Conservation (phyloP, 2,888 invertebrate species). For the Cataglyphis livida region DNA sequence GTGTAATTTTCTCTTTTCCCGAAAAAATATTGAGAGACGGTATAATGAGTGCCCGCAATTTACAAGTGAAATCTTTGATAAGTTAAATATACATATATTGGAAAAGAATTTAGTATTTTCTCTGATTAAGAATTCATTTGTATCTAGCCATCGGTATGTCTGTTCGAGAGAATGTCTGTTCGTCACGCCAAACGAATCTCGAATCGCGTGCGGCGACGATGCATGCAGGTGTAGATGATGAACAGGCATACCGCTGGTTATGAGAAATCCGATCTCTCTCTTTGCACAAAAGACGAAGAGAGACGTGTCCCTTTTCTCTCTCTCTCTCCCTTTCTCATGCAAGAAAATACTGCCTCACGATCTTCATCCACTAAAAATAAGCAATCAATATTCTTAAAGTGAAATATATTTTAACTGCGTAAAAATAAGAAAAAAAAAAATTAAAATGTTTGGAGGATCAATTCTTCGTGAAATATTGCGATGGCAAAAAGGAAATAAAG, state of each 20-base stretch:
- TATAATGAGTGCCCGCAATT: not conserved
- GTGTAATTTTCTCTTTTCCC: not conserved
- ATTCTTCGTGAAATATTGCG: not conserved
- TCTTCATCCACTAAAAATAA: constrained; percentile 67
- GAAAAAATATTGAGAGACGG: not conserved
- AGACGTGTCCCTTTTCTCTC: not conserved
- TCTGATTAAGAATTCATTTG: not conserved
- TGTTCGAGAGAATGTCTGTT: constrained; percentile 2
- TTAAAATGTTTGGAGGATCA: not conserved
- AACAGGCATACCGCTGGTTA: constrained; percentile 52
- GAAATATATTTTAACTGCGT: constrained; percentile 37
- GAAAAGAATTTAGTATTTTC: not conserved
- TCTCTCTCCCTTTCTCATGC: not conserved
- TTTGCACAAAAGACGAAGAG: constrained; percentile 34
- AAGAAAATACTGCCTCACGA: constrained; percentile 54
- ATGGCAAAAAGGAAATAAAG: not conserved
- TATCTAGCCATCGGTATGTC: constrained; percentile 14
- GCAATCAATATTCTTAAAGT: constrained; percentile 74
- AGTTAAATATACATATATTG: not conserved
- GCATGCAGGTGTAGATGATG: constrained; percentile 45
- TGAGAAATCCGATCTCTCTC: constrained; percentile 77
- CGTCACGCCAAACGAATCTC: constrained; percentile 37
- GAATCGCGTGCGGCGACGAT: constrained; percentile 52
- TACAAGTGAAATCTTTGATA: constrained; percentile 20
- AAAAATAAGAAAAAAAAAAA: not conserved